A percentile compares a stretch with the other conserved stretches of the same genome.
Conservation (phyloP, 2,888 invertebrate genomes). For the Amblyjoppa fuscipennis region DNA sequence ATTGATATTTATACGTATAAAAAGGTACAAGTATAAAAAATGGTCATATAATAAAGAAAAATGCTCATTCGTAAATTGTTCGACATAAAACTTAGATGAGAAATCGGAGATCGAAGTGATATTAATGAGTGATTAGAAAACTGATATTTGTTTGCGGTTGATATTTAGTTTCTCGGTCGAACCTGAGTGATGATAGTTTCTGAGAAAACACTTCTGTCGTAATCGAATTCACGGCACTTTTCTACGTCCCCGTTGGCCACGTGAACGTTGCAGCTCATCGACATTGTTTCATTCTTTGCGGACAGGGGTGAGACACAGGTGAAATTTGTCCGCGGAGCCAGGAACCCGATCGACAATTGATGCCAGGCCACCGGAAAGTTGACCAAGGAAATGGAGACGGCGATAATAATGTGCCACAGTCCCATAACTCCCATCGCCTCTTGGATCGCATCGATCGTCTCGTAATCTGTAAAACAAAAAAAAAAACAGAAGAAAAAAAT, state of each 20-base stretch:
- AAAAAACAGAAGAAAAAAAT: background rate
- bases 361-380: conserved; percentile 88
- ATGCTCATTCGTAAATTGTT: background rate
- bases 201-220: conserved; percentile 87
- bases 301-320: conserved; percentile 82
- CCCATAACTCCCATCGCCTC: conserved; percentile 87
- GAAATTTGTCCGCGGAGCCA: conserved; percentile 87
- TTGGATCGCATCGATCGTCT: conserved; percentile 83
- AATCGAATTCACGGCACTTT: conserved; percentile 84
- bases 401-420: conserved; percentile 87
- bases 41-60: background rate
- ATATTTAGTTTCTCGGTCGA: conserved; percentile 3
- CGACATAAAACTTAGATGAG: background rate
- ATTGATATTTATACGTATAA: too few relatives aligned
- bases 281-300: conserved; percentile 68
- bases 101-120: background rate
- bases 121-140: background rate
- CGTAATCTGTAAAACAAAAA: conserved; percentile 64
- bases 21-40: background rate
- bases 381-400: conserved; percentile 86
- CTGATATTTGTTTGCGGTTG: background rate
- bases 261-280: conserved; percentile 74
- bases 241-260: conserved; percentile 76
- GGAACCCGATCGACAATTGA: conserved; percentile 87
- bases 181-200: conserved; percentile 89